These are phyloP conservation scores for Aleiodes alternator DNA, from an alignment of 2,888 invertebrate genomes.

Conservation along the genomic window DNA sequence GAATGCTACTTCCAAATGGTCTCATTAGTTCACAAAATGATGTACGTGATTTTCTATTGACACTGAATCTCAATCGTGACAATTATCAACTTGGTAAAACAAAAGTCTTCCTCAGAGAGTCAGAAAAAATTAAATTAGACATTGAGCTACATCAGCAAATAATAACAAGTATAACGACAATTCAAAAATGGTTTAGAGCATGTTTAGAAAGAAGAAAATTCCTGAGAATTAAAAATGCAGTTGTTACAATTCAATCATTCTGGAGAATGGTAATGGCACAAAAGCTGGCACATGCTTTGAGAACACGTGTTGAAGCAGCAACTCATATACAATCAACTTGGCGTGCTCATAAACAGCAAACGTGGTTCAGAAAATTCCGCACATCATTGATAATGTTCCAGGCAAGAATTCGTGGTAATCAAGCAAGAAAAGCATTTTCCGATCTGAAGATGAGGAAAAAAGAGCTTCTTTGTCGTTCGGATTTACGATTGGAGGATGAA, in stretches of 20 bases:
- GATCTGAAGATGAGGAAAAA: slow-evolving; percentile 70
- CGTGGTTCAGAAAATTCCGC: slow-evolving; percentile 82
- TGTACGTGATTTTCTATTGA: slow-evolving; percentile 88
- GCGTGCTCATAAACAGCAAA: slow-evolving; percentile 82
- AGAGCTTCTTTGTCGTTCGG: neutral
- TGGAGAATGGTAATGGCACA: slow-evolving; percentile 83
- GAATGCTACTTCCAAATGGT: slow-evolving; percentile 92
- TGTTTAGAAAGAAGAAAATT: slow-evolving; percentile 88
- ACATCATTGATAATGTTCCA: slow-evolving; percentile 82
- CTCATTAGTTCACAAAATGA: slow-evolving; percentile 90
- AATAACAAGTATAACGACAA: slow-evolving; percentile 92
- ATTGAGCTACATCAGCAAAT: slow-evolving; percentile 95
- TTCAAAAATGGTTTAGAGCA: slow-evolving; percentile 94
- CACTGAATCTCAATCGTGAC: slow-evolving; percentile 89
- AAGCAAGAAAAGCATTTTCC: slow-evolving; percentile 79
- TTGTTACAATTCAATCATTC: slow-evolving; percentile 85
- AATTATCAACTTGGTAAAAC: slow-evolving; percentile 93
- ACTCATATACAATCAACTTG: slow-evolving; percentile 87
- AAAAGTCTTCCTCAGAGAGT: slow-evolving; percentile 95
- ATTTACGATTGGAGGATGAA: neutral
- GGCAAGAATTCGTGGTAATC: slow-evolving; percentile 83
- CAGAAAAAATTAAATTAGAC: slow-evolving; percentile 94
- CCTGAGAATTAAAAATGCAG: slow-evolving; percentile 84
- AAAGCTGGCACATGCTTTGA: slow-evolving; percentile 75
- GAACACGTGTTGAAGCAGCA: slow-evolving; percentile 78